phyloP scores from a whole-genome alignment of 2,888 invertebrate genomes.

The Tetrapedia diversipes region DNA sequence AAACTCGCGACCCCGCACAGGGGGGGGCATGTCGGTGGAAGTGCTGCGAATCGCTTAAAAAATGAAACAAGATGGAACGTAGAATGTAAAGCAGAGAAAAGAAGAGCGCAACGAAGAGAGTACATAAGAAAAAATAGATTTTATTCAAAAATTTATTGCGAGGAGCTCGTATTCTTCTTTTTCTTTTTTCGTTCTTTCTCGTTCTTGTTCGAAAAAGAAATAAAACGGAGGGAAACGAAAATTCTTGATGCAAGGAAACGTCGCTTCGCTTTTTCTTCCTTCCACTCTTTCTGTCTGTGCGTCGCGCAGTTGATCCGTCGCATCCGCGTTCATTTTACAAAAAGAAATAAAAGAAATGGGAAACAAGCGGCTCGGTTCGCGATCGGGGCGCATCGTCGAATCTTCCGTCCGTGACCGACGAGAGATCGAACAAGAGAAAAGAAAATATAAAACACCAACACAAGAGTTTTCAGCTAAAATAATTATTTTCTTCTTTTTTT shows the following conservation, averaged over 20 bases:
- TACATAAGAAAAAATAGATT: constrained; percentile 57
- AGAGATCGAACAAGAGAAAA: constrained; percentile 46
- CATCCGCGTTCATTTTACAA: constrained; percentile 15
- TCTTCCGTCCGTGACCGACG: constrained; percentile 23
- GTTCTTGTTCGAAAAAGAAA: constrained; percentile 23
- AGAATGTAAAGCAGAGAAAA: constrained; percentile 30
- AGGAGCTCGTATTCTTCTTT: constrained; percentile 22
- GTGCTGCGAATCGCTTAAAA: not conserved
- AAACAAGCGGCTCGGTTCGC: constrained; percentile 10
- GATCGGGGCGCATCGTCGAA: not conserved
- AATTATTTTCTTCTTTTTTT: no score
- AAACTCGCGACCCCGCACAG: not conserved
- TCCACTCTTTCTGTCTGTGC: not conserved
- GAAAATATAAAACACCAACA: constrained; percentile 43
- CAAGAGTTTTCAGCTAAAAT: constrained; percentile 21
- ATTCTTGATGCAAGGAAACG: constrained; percentile 17
- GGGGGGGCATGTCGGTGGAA: not conserved
- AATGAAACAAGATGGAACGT: not conserved
- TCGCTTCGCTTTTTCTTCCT: constrained; percentile 9
- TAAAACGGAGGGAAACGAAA: no score
- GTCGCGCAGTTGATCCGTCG: constrained; percentile 25
- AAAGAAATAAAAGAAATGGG: no score
- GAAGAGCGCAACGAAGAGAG: constrained; percentile 46
- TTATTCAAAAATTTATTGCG: constrained; percentile 58
- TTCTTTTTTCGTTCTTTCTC: constrained; percentile 14